A percentile compares a stretch with the other conserved stretches of the same genome.
Evolutionary conservation across 2,113 vertebrate genomes (phyloP).

Genomic region (Chascanopsetta lugubris): DNA sequence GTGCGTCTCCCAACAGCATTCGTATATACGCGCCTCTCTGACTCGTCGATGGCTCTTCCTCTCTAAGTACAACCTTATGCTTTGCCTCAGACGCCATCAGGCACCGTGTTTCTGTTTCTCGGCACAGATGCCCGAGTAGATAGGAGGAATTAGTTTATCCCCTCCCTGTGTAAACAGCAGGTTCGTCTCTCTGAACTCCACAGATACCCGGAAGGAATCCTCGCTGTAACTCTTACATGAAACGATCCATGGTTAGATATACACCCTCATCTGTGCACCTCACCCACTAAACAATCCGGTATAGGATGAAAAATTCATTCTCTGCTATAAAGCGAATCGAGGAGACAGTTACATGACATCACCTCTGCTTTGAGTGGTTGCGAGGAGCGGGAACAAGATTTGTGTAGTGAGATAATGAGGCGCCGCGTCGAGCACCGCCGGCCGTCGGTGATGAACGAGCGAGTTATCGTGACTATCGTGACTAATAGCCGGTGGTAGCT

Average conservation of each 20-base stretch:
- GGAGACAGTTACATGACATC: not conserved
- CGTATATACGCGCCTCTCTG: constrained; percentile 22
- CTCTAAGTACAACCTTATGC: constrained; percentile 37
- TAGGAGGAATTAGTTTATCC: constrained; percentile 51
- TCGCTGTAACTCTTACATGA: constrained; percentile 23
- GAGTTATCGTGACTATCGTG: not conserved
- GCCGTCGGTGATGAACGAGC: not conserved
- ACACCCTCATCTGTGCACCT: not conserved
- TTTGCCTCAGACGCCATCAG: constrained; percentile 23
- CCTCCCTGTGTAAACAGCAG: constrained; percentile 59
- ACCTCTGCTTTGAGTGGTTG: constrained; percentile 1
- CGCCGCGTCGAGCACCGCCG: constrained; percentile 19
- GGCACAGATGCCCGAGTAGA: constrained; percentile 36
- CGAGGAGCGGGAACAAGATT: constrained; percentile 12
- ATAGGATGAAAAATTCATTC: not conserved
- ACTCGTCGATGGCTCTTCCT: constrained; percentile 13
- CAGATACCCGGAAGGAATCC: constrained; percentile 43
- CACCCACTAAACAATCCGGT: constrained; percentile 14
- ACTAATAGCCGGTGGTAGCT: not conserved
- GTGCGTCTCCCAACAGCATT: constrained; percentile 26
- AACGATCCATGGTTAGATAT: not conserved
- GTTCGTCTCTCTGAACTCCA: constrained; percentile 51
- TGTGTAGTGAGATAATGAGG: constrained; percentile 32
- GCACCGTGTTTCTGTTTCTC: constrained; percentile 38
- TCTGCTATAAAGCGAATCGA: constrained; percentile 19